Conservation (phyloP, 2,797 vertebrate species). For the Ambastaia sidthimunki region DNA sequence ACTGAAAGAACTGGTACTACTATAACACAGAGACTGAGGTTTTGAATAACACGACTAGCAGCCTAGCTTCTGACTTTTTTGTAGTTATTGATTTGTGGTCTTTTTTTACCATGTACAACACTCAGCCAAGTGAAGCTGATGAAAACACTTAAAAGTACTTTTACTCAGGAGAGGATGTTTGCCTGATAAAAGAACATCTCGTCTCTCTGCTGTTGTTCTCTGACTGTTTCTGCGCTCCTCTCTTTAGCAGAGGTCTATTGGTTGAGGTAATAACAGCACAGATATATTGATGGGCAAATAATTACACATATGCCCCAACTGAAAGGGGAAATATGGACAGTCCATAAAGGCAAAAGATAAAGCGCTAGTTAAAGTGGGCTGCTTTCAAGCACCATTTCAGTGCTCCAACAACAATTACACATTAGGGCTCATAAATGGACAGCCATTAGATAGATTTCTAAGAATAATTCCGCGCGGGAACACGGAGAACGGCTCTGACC, state of each 20-base stretch:
- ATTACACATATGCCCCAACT: slow-evolving; percentile 43
- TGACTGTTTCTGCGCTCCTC: slow-evolving; percentile 28
- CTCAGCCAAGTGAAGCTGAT: slow-evolving; percentile 27
- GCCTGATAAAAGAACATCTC: slow-evolving; percentile 49
- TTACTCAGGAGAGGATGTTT: slow-evolving; percentile 48
- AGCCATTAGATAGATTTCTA: slow-evolving; percentile 39
- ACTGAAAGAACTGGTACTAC: slow-evolving; percentile 7
- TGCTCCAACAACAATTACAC: slow-evolving; percentile 50
- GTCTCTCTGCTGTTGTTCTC: slow-evolving; percentile 54
- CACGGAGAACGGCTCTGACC: slow-evolving; percentile 58
- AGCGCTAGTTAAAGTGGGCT: slow-evolving; percentile 45
- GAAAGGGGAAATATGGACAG: slow-evolving; percentile 49
- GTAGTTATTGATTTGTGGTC: slow-evolving; percentile 7
- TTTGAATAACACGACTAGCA: slow-evolving; percentile 14
- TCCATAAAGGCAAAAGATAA: slow-evolving; percentile 46
- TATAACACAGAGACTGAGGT: not conserved
- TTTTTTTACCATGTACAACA: slow-evolving; percentile 42
- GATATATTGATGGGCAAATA: slow-evolving; percentile 57
- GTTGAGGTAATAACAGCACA: slow-evolving; percentile 49
- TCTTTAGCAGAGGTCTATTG: slow-evolving; percentile 42
- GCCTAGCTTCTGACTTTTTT: slow-evolving; percentile 10
- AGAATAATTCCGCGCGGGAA: slow-evolving; percentile 34
- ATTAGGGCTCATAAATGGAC: slow-evolving; percentile 50
- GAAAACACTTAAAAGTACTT: slow-evolving; percentile 47
- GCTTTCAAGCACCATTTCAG: slow-evolving; percentile 54